phyloP scores from a whole-genome alignment of 30 jellyfish, hydroid and myxozoan genomes.

The Aurelia sp. region DNA sequence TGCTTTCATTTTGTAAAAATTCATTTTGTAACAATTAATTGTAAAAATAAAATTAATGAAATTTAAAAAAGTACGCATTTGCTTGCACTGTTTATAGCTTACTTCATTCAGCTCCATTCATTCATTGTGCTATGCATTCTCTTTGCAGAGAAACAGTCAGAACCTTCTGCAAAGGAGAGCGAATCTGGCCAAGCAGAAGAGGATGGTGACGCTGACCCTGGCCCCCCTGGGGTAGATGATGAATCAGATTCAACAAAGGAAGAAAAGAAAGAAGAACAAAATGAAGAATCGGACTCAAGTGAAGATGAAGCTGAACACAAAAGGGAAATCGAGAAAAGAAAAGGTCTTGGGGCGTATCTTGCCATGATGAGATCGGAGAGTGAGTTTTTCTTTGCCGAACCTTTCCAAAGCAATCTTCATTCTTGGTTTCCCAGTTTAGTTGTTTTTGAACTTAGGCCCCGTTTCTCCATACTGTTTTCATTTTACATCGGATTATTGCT shows the following conservation, averaged over 20 bases:
- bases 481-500: no score
- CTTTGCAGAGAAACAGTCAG: neutral
- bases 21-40: no score
- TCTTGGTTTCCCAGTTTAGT: no score
- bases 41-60: no score
- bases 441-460: no score
- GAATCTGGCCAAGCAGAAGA: constrained; percentile 32
- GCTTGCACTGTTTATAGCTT: no score
- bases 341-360: constrained; percentile 14
- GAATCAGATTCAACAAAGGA: neutral
- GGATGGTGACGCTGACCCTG: constrained; percentile 59
- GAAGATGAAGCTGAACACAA: constrained; percentile 5
- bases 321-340: neutral
- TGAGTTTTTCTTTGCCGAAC: neutral
- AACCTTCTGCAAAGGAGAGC: neutral
- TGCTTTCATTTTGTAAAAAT: no score
- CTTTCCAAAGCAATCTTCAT: no score
- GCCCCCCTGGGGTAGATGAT: constrained; percentile 60
- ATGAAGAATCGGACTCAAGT: constrained; percentile 12
- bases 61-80: no score
- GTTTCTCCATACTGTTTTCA: no score
- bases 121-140: neutral
- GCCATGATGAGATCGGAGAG: constrained; percentile 26
- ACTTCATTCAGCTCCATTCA: no score
- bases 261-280: neutral